These are phyloP conservation scores for Malurus elegans DNA, from an alignment of 2,113 vertebrate species.

Conservation along the genomic window DNA sequence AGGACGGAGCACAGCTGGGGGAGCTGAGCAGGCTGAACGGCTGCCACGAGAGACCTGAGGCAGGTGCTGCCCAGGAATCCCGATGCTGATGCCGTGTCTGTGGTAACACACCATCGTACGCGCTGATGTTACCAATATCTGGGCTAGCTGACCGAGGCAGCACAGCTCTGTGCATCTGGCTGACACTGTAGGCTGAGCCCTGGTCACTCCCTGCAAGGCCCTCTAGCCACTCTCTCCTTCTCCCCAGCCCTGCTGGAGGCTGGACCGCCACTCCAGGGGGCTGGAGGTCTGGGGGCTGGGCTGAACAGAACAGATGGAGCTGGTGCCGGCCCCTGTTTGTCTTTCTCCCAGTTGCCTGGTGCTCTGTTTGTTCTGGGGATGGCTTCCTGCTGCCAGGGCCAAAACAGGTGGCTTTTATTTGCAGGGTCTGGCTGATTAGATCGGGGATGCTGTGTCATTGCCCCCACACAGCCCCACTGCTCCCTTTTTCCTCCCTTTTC, in stretches of 20 bases:
- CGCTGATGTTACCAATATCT: background rate
- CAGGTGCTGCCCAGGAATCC: background rate
- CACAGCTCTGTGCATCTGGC: background rate
- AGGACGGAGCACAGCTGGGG: accelerated
- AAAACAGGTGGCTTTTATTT: slow-evolving; percentile 82
- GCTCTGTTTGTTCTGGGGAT: slow-evolving; percentile 63
- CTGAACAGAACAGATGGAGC: slow-evolving; percentile 50
- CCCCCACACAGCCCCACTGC: background rate
- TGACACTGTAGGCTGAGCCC: accelerated
- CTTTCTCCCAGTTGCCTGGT: slow-evolving; percentile 67
- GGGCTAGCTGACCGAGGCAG: background rate
- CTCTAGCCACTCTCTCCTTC: background rate
- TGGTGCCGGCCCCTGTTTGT: slow-evolving; percentile 60
- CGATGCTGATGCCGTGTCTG: background rate
- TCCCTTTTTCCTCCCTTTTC: background rate
- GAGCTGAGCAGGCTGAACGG: background rate
- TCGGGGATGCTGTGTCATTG: background rate
- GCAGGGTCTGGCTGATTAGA: slow-evolving; percentile 67
- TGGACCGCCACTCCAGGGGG: background rate
- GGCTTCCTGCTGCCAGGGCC: slow-evolving; percentile 73
- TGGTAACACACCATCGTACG: background rate
- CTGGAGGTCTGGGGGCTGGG: background rate
- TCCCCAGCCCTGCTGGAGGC: accelerated
- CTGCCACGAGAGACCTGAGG: background rate
- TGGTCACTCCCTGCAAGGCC: background rate